phyloP scores from a whole-genome alignment of 2,888 invertebrate species.

The Orthosia gracilis region DNA sequence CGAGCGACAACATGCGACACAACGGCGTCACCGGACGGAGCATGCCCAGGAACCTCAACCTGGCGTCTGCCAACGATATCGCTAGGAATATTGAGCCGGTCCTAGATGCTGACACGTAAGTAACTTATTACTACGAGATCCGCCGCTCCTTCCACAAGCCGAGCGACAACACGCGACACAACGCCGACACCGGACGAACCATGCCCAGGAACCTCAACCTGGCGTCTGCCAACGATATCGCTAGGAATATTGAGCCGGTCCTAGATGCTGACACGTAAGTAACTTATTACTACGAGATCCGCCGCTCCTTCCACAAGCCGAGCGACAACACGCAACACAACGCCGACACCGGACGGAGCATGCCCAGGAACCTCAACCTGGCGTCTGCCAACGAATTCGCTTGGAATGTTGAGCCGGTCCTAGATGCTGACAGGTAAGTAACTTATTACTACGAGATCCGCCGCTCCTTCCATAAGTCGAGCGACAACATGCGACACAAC shows the following conservation, averaged over 20 bases:
- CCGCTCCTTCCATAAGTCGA: slow-evolving; percentile 87
- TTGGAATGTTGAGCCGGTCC: slow-evolving; percentile 51
- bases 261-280: slow-evolving; percentile 64
- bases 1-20: slow-evolving; percentile 78
- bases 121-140: slow-evolving; percentile 84
- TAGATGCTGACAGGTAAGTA: slow-evolving; percentile 64
- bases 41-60: slow-evolving; percentile 91
- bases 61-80: slow-evolving; percentile 73
- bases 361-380: slow-evolving; percentile 91
- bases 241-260: slow-evolving; percentile 53
- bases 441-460: slow-evolving; percentile 85
- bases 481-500: slow-evolving; percentile 77
- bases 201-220: slow-evolving; percentile 91
- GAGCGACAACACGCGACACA: slow-evolving; percentile 79
- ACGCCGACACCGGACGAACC: slow-evolving; percentile 82
- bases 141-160: slow-evolving; percentile 88
- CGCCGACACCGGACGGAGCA: slow-evolving; percentile 83
- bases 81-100: slow-evolving; percentile 55
- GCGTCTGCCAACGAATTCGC: slow-evolving; percentile 72
- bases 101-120: slow-evolving; percentile 63
- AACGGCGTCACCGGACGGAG: slow-evolving; percentile 82
- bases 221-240: slow-evolving; percentile 71
- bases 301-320: slow-evolving; percentile 87
- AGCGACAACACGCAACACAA: slow-evolving; percentile 79
- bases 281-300: slow-evolving; percentile 84